Percentiles rank a stretch among this genome's conserved stretches.
Conservation (phyloP, 2,888 invertebrate species). For the Thumatha senex region DNA sequence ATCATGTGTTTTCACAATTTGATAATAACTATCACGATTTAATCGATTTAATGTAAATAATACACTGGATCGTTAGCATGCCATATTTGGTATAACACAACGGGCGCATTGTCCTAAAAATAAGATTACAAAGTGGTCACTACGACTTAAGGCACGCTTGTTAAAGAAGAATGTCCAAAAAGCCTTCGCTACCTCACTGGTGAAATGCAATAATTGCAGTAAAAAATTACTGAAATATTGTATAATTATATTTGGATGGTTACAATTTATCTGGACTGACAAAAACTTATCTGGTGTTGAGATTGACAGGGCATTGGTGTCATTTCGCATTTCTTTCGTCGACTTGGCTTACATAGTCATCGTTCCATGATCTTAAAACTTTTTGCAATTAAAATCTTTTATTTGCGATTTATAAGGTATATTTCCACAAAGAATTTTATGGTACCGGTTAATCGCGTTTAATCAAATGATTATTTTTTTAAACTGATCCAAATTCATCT, state of each 20-base stretch:
- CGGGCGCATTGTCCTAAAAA: neutral
- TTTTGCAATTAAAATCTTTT: conserved; percentile 12
- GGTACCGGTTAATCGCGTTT: too few species aligned
- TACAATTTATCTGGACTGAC: conserved; percentile 48
- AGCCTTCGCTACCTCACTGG: conserved; percentile 51
- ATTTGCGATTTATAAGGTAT: neutral
- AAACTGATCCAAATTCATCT: too few species aligned
- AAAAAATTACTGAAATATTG: conserved; percentile 72
- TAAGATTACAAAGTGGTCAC: conserved; percentile 16
- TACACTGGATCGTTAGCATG: neutral
- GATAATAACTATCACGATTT: too few species aligned
- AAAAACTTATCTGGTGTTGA: conserved; percentile 55
- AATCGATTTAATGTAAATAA: too few species aligned
- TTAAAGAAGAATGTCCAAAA: conserved; percentile 66
- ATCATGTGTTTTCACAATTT: too few species aligned
- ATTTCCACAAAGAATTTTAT: neutral
- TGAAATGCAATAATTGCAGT: conserved; percentile 74
- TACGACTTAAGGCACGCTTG: conserved; percentile 47
- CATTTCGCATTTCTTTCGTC: conserved; percentile 32
- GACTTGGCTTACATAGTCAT: conserved; percentile 25
- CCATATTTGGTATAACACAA: conserved; percentile 8
- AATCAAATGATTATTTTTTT: too few species aligned
- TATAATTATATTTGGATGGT: conserved; percentile 68
- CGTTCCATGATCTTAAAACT: conserved; percentile 14
- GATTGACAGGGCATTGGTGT: conserved; percentile 51